Base-by-base conservation (phyloP, 2,113 vertebrate species). In the Macquaria australasica region DNA sequence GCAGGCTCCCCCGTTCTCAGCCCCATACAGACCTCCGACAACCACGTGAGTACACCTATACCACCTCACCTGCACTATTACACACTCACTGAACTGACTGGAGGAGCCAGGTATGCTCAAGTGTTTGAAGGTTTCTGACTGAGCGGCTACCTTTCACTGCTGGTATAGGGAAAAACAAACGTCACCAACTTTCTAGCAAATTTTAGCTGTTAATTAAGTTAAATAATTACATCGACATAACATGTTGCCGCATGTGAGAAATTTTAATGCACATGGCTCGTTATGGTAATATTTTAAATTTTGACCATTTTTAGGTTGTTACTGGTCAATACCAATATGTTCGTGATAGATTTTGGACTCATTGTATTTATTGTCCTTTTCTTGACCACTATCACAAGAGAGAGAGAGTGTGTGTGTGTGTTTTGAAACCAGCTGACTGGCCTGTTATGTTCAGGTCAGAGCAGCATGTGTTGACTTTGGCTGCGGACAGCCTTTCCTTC, bases 1-100 rank as follows among this genome's bases (percentile, higher is more conserved):
- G 92, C 96, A 23, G 97, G 96, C 82, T 97, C 98, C 59, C 97
- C 98, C 14, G 91, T 96, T n/a, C 95, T 97, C 88, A 92, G 96
- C 77, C 93, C 97, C 77, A 95, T 91, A 87, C 97, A 97, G 92
- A 93, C 94, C 58, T 84, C 93, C 2, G 93, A 94, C 56, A 97
- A 96, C 90, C 96, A 97, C 89, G 98, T 99, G 92, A 97, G 97
- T 3, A 0, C 0, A 79, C 85, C 69, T 75, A 3, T 50, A 63
- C 28, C 58, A 48, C 31, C 31, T 48, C 8, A 68, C 39, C 2
- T 16, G 14, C 75, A 8, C 58, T 15, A 4, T 51, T 0, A 53
- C 16, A 48, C 53, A 55, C 28, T 45, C 71, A 15, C 16, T 72
- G 45, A 59, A 31, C 39, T 4, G 4, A 60, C 6, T 16, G 7